Evolutionary conservation across 2,888 invertebrate species (phyloP), one percentile per base, ranked within the genome.

Genomic region (Drosophila helvetica): DNA sequence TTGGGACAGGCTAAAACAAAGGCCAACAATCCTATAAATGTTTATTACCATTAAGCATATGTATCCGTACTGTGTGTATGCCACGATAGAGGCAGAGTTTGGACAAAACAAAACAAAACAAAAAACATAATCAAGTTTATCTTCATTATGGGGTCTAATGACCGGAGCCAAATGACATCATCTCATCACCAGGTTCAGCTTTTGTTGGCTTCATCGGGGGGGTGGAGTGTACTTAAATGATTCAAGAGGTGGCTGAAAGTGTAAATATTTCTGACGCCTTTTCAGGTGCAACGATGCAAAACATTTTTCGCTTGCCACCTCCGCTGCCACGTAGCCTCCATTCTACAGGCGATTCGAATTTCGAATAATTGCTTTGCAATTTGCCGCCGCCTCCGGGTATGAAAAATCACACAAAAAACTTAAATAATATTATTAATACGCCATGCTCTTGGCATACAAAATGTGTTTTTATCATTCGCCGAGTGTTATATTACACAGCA

Each of bases 341-440:
- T n/a, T 15, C 38, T n/a, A 38, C 38, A 6, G 15, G 38, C 38
- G n/a, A 38, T n/a, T 38, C 64, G 50, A 67, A 67, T 79, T 80
- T 87, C 74, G 75, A 80, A 82, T 87, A 85, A 85, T 85, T 85
- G 87, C 86, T 85, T 77, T 80, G 80, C 82, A 80, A 85, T 87
- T 85, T 77, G 73, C 54, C 60, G 53, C 51, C 45, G 53, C 48
- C 45, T 53, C 50, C 56, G 48, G 61, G 48, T 48, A 47, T 63
- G 55, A 66, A 76, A 78, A 60, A 46, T 65, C 43, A 53, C 55
- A 59, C 65, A 54, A 78, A 71, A 52, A 48, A 68, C 10, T 33
- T 67, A 67, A 77, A 67, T 58, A 77, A 63, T 68, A 67, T 68
- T 68, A 75, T 68, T 69, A 76, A 76, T 61, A 67, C 62, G 72